phyloP scores from a whole-genome alignment of 2,113 vertebrate genomes.

The Procapra przewalskii region DNA sequence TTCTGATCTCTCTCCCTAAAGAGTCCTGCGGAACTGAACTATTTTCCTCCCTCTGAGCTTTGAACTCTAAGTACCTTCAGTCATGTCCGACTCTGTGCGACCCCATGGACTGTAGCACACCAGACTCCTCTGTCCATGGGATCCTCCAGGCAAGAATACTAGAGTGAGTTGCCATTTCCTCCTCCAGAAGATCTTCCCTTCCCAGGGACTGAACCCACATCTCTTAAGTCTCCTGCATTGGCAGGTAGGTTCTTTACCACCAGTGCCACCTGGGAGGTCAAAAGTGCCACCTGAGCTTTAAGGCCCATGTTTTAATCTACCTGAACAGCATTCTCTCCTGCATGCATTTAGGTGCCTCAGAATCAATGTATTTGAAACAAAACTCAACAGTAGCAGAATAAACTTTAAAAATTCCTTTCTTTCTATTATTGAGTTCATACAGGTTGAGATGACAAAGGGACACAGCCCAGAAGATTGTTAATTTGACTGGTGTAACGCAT shows the following conservation, averaged over 20 bases:
- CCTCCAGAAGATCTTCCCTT: neutral
- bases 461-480: neutral
- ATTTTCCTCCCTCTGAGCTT: neutral
- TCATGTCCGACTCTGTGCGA: fast-evolving
- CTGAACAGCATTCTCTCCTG: neutral
- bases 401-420: neutral
- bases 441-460: neutral
- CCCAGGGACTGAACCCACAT: neutral
- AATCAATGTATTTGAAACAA: neutral
- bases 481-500: neutral
- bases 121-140: neutral
- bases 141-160: neutral
- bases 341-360: neutral
- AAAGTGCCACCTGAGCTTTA: neutral
- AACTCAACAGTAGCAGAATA: neutral
- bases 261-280: neutral
- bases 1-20: neutral
- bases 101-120: neutral
- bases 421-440: neutral
- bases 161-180: neutral
- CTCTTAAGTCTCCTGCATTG: neutral
- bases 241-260: neutral
- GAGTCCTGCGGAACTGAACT: neutral
- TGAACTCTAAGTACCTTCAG: neutral
- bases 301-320: neutral